A percentile compares a stretch with the other conserved stretches of the same genome.
Evolutionary conservation across 2,888 invertebrate genomes (phyloP).

Genomic region (Eremobia ochroleuca): DNA sequence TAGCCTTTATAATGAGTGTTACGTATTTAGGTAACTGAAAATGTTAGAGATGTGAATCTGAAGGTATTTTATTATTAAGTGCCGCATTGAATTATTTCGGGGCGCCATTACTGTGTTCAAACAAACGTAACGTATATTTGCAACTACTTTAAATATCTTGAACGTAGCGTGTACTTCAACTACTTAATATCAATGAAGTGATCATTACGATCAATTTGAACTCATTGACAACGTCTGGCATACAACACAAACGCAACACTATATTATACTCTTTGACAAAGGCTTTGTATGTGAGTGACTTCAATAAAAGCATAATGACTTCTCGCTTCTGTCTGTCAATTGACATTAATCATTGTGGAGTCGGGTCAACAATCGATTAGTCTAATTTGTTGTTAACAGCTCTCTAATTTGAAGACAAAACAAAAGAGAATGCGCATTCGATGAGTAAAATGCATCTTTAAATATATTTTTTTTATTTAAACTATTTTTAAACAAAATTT

Average conservation of each 20-base stretch:
- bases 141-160: slow-evolving; percentile 1
- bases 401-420: slow-evolving; percentile 32
- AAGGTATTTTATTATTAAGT: slow-evolving; percentile 35
- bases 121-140: slow-evolving; percentile 30
- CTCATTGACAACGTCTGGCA: slow-evolving; percentile 38
- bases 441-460: slow-evolving; percentile 12
- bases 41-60: slow-evolving; percentile 24
- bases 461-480: neutral
- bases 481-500: neutral
- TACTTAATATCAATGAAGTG: slow-evolving; percentile 25
- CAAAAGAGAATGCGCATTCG: slow-evolving; percentile 1
- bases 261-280: slow-evolving; percentile 5
- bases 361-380: slow-evolving; percentile 32
- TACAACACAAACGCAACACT: slow-evolving; percentile 22
- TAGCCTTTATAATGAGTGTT: slow-evolving; percentile 18
- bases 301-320: slow-evolving; percentile 38
- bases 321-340: slow-evolving; percentile 22
- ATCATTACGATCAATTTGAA: slow-evolving; percentile 43
- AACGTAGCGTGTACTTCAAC: neutral
- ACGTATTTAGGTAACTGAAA: slow-evolving; percentile 24
- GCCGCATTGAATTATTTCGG: slow-evolving; percentile 16
- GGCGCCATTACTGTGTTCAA: slow-evolving; percentile 10
- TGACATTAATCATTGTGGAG: slow-evolving; percentile 35
- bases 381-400: slow-evolving; percentile 24
- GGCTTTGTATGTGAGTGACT: slow-evolving; percentile 15